Conservation (phyloP, 2,888 invertebrate genomes). For the Seira ritae region DNA sequence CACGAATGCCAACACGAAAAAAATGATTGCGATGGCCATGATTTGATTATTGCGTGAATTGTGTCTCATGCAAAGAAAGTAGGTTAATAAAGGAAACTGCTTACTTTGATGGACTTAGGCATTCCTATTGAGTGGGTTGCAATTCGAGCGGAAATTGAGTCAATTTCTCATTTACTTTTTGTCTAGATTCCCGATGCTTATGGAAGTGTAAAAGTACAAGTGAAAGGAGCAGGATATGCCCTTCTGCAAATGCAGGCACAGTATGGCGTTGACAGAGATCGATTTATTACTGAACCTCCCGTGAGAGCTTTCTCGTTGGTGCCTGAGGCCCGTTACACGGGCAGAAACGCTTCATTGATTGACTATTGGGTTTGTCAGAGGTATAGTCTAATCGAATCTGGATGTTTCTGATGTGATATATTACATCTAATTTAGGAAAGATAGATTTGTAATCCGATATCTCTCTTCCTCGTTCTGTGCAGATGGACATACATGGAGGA, state of each 20-base stretch:
- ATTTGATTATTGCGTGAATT: slow-evolving; percentile 41
- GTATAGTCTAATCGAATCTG: no score
- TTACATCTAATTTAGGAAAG: no score
- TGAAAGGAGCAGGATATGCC: slow-evolving; percentile 95
- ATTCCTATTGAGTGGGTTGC: no score
- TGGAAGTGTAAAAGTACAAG: slow-evolving; percentile 95
- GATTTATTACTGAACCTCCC: slow-evolving; percentile 90
- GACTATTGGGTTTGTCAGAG: slow-evolving; percentile 90
- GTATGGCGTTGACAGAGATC: slow-evolving; percentile 90
- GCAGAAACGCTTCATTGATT: slow-evolving; percentile 95
- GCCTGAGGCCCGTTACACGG: slow-evolving; percentile 86
- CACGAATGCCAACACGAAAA: neutral
- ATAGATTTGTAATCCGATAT: no score
- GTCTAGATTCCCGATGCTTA: slow-evolving; percentile 92
- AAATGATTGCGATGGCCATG: neutral
- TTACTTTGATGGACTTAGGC: no score
- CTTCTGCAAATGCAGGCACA: slow-evolving; percentile 91
- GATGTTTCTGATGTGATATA: no score
- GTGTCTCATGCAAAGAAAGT: neutral
- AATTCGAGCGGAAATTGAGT: neutral
- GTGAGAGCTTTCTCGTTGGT: slow-evolving; percentile 86
- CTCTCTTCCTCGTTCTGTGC: slow-evolving; percentile 63
- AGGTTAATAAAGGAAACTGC: slow-evolving; percentile 26
- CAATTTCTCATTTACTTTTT: slow-evolving; percentile 43
- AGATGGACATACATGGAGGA: slow-evolving; percentile 89